Conservation (phyloP, 2,888 invertebrate species). For the Leucophora obtusa region DNA sequence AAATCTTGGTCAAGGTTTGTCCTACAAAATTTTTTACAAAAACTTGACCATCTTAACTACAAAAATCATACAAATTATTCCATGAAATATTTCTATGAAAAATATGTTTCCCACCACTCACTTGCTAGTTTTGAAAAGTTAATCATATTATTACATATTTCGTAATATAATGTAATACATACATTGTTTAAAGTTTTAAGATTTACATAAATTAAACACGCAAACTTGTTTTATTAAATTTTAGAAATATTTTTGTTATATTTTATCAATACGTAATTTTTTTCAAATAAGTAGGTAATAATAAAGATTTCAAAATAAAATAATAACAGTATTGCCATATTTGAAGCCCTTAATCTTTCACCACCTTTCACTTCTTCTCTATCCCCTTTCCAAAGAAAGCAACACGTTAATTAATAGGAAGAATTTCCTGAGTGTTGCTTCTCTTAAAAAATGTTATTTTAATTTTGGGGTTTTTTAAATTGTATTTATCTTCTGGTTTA, state of each 20-base stretch:
- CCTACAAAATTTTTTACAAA: not conserved
- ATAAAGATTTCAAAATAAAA: no score
- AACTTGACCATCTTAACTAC: not conserved
- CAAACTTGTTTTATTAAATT: not conserved
- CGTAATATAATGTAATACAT: not conserved
- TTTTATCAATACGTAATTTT: not conserved
- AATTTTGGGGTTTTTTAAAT: no score
- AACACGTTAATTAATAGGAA: no score
- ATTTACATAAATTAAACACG: not conserved
- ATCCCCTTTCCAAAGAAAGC: no score
- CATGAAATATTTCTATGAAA: no score
- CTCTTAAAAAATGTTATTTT: no score
- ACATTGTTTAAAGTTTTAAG: not conserved
- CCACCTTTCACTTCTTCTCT: no score
- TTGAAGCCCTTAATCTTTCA: no score
- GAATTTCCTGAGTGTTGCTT: no score
- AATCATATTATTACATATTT: slow-evolving; percentile 2
- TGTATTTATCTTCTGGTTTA: no score
- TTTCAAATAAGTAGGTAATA: not conserved
- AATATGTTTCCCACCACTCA: not conserved
- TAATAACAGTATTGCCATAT: no score
- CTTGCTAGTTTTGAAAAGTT: not conserved
- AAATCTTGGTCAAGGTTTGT: not conserved
- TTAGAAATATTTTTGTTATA: not conserved
- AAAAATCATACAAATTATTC: not conserved